A percentile compares a stretch with the other conserved stretches of the same genome.
Evolutionary conservation across 2,113 vertebrate species (phyloP).

Genomic region (Penelope pileata): DNA sequence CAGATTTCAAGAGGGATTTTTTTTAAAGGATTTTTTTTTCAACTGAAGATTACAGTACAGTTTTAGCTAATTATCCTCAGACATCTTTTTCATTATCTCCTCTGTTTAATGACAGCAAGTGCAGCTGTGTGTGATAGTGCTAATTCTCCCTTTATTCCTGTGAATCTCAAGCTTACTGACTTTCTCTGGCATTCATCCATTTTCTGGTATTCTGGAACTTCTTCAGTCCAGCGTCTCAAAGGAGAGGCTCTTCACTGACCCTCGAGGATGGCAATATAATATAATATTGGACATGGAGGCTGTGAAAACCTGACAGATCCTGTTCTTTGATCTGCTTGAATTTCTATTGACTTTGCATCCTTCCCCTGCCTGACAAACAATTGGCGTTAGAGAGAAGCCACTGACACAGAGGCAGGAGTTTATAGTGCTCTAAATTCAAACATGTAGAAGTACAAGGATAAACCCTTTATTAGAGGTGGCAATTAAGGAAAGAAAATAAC

Average conservation of each 20-base stretch:
- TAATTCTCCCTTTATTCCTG: slow-evolving; percentile 1
- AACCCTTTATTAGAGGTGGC: background rate
- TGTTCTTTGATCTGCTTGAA: background rate
- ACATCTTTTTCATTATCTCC: background rate
- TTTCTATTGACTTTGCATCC: background rate
- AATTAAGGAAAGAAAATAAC: background rate
- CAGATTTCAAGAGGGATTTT: background rate
- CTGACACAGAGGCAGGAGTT: background rate
- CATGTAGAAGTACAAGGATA: background rate
- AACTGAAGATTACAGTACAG: background rate
- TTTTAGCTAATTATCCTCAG: slow-evolving; percentile 23
- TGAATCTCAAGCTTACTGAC: background rate
- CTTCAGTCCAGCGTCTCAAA: background rate
- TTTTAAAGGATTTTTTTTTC: background rate
- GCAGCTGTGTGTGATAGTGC: background rate
- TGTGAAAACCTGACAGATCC: background rate
- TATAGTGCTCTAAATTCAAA: background rate
- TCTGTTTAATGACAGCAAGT: background rate
- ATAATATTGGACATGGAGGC: background rate
- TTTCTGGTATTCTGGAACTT: slow-evolving; percentile 16
- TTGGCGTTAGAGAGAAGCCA: background rate
- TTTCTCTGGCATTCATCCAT: slow-evolving; percentile 10
- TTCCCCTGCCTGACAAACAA: background rate
- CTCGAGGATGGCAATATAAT: background rate
- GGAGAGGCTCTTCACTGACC: background rate